Base-by-base conservation (phyloP, 2,113 vertebrate species). In the Aegithalos caudatus region DNA sequence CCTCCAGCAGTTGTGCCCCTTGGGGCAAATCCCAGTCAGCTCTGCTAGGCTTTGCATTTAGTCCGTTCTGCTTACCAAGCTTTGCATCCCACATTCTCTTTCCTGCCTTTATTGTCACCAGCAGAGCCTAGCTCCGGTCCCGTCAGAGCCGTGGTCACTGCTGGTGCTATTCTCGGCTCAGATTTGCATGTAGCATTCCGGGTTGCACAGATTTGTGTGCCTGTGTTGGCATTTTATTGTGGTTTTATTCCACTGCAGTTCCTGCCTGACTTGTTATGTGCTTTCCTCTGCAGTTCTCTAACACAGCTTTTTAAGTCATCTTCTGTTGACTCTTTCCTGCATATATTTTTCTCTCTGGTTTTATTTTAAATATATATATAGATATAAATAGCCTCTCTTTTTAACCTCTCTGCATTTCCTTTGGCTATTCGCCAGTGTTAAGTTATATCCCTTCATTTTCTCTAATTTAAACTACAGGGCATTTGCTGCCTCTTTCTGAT, bases 191-290 rank as follows among this genome's bases (percentile, higher is more conserved):
- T 76, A 60, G 56, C 23, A 1, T 80, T 95, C 82, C 0, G 35
- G 85, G 77, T 85, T 94, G 85, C 82, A 78, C 80, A 80, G 92
- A 96, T 95, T 79, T 94, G 85, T 94, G 92, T 62, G 84, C 88
- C 90, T 58, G 72, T 95, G 82, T 67, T 95, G 92, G 92, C 91
- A 96, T 95, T 96, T 97, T 91, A 94, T 85, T 93, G 80, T 84
- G 92, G 81, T 94, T 95, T 89, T 88, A 89, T 95, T 97, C 91
- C 76, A 90, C 93, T 96, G 96, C 90, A 74, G 90, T 81, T 89
- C 95, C 89, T 97, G 92, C 65, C 88, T 92, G 94, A 79, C 94
- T 95, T 94, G 92, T 79, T 96, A 79, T 51, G 62, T 91, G 62
- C 95, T 94, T 91, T 92, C 80, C 94, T 93, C 95, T 93, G 94